These are phyloP conservation scores for Aethina tumida DNA, from an alignment of 1,140 invertebrate genomes.

Conservation along the genomic window DNA sequence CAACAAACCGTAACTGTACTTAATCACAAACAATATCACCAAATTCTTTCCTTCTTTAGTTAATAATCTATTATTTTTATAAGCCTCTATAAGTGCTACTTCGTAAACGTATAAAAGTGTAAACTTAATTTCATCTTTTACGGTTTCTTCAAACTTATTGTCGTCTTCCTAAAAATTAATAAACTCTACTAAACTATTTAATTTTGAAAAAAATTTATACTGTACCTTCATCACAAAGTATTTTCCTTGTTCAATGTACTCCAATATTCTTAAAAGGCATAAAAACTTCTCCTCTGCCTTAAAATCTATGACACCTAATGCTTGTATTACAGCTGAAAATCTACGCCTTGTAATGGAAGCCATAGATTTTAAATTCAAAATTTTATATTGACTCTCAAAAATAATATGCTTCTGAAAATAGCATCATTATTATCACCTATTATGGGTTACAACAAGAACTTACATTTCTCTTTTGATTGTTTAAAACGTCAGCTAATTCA, in stretches of 20 bases:
- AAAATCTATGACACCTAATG: background rate
- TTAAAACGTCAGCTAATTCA: too few species aligned
- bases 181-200: background rate
- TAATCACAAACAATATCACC: constrained; percentile 23
- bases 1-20: constrained; percentile 26
- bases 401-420: too few species aligned
- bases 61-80: constrained; percentile 14
- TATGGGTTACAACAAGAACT: too few species aligned
- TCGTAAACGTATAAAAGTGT: constrained; percentile 22
- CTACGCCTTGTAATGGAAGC: background rate
- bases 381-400: too few species aligned
- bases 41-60: constrained; percentile 17
- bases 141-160: constrained; percentile 25
- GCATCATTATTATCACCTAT: too few species aligned
- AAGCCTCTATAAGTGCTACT: constrained; percentile 22
- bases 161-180: constrained; percentile 20
- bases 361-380: constrained; percentile 11
- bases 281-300: constrained; percentile 26
- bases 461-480: too few species aligned
- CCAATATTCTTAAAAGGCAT: constrained; percentile 25
- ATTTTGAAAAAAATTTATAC: background rate
- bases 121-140: constrained; percentile 24
- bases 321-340: constrained; percentile 4
- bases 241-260: constrained; percentile 27
- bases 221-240: constrained; percentile 14